Evolutionary conservation across 2,113 vertebrate species (phyloP), one percentile per base, ranked within the genome.

Genomic region (Rhinogobius similis): DNA sequence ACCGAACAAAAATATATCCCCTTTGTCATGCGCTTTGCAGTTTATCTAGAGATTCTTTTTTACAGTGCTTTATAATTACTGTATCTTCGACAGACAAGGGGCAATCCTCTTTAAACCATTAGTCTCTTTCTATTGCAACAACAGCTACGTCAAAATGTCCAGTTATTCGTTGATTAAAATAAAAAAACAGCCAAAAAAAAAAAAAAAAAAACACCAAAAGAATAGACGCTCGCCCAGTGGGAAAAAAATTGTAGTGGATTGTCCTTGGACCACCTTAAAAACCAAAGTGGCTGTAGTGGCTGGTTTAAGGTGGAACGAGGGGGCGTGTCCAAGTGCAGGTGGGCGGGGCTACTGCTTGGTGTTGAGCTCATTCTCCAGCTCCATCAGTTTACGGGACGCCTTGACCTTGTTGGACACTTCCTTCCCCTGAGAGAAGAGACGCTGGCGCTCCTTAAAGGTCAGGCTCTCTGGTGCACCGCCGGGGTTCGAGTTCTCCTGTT

Each of bases 331-430:
- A 29, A 58, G 26, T 58, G 55, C 55, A 79, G 77, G 70, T 44
- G 65, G 50, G 1, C 29, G 61, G 67, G 72, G 65, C 84, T 91
- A 91, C 88, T 94, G 92, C 79, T 99, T 98, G 44, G 96, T 98
- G 92, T 98, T 98, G 80, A 99, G 92, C 82, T 99, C 98, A 65
- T 96, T 97, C 92, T 99, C 98, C 93, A 99, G 94, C 88, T 99
- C 98, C 89, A 94, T 98, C 66, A 99, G 87, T 87, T 97, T 98
- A 53, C 98, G 94, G 11, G 98, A 99, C 59, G 97, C 97, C 77
- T 99, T 99, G 56, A 99, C 96, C 93, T 98, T 99, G 87, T 95
- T 94, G 74, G 98, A 98, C 73, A 99, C 96, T 79, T 98, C 97
- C 70, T 97, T 96, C 76, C 97, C 98, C 87, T 99, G 96, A 65